These are phyloP conservation scores for Sipunculus nudus DNA, from an alignment of 2,888 invertebrate genomes.

Conservation along the genomic window DNA sequence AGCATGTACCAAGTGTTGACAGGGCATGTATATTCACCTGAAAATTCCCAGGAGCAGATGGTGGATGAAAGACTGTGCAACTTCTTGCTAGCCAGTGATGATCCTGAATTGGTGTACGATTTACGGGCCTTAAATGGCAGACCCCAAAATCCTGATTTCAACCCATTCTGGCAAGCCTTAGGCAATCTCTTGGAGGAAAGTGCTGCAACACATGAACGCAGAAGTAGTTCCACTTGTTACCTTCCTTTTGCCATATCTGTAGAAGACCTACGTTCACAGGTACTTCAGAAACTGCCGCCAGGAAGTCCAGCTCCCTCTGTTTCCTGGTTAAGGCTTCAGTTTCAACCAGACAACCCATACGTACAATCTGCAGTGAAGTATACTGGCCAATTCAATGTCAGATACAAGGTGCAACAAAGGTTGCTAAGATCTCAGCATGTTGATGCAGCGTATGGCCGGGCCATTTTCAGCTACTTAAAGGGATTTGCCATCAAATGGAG, in stretches of 20 bases:
- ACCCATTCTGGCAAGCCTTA: conserved; percentile 25
- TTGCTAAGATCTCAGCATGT: conserved; percentile 27
- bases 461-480: conserved; percentile 33
- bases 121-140: conserved; percentile 14
- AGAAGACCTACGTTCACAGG: conserved; percentile 18
- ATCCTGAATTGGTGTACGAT: conserved; percentile 16
- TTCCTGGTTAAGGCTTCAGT: conserved; percentile 32
- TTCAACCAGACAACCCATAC: conserved; percentile 29
- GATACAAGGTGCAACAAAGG: conserved; percentile 30
- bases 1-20: background rate
- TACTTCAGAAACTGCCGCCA: conserved; percentile 7
- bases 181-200: conserved; percentile 14
- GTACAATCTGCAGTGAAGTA: conserved; percentile 20
- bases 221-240: conserved; percentile 4
- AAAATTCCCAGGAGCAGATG: background rate
- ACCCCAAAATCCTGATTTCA: conserved; percentile 6
- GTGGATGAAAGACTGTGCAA: conserved; percentile 18
- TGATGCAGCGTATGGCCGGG: conserved; percentile 28
- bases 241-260: conserved; percentile 23
- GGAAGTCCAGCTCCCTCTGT: conserved; percentile 19
- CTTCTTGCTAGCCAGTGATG: conserved; percentile 21
- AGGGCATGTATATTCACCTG: background rate
- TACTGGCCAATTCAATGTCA: conserved; percentile 25
- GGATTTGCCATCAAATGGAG: conserved; percentile 19
- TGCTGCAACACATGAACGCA: conserved; percentile 29